Conservation (phyloP, 2,888 invertebrate species). For the Neria commutata region DNA sequence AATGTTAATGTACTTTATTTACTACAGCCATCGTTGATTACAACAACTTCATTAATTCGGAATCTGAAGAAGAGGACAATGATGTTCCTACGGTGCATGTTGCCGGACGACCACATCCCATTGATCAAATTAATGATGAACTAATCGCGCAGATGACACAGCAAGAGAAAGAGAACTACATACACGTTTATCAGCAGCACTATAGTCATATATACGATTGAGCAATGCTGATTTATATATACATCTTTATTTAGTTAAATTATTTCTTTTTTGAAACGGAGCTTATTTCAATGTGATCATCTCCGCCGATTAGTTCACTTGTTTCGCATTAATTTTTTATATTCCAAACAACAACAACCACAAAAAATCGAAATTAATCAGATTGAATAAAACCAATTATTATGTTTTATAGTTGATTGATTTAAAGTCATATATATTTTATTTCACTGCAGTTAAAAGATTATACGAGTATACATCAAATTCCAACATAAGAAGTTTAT, state of each 20-base stretch:
- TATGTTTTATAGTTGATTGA: too few species aligned
- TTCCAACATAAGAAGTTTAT: too few species aligned
- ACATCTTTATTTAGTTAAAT: constrained; percentile 4
- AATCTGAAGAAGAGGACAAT: constrained; percentile 64
- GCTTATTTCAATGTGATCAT: neutral
- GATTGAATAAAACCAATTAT: too few species aligned
- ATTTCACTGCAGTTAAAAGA: too few species aligned
- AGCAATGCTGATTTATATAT: constrained; percentile 9
- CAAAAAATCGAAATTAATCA: too few species aligned
- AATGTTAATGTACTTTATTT: neutral
- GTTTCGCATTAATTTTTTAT: too few species aligned
- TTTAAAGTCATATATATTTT: too few species aligned
- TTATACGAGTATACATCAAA: too few species aligned
- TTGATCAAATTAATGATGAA: constrained; percentile 85
- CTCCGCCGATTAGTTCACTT: too few species aligned
- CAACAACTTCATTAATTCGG: constrained; percentile 66
- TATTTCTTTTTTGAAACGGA: neutral
- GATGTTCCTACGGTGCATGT: constrained; percentile 83
- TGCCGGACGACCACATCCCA: constrained; percentile 77
- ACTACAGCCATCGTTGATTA: constrained; percentile 71
- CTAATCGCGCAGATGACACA: constrained; percentile 90
- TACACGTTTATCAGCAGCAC: constrained; percentile 91
- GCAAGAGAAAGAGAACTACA: constrained; percentile 91
- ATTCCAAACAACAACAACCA: too few species aligned
- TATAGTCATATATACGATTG: constrained; percentile 88